A percentile compares a stretch with the other conserved stretches of the same genome.
Evolutionary conservation across 2,888 invertebrate species (phyloP).

Genomic region (Caenorhabditis wallacei): DNA sequence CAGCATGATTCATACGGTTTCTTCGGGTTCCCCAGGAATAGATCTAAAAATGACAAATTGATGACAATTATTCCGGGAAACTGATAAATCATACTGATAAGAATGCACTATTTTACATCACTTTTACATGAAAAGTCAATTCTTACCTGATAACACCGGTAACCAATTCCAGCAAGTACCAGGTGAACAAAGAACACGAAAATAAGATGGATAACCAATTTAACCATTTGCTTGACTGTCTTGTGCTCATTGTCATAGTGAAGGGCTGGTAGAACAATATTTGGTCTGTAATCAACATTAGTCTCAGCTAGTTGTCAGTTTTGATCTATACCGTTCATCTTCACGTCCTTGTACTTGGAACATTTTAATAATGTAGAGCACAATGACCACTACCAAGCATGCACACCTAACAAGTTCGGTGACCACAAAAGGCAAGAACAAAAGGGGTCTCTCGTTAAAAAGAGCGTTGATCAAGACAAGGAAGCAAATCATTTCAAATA

Average conservation of each 20-base stretch:
- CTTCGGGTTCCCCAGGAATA: constrained; percentile 49
- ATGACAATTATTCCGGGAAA: background rate
- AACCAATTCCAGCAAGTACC: constrained; percentile 63
- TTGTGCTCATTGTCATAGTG: constrained; percentile 70
- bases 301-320: too few species aligned
- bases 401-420: constrained; percentile 63
- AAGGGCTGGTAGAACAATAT: constrained; percentile 65
- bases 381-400: constrained; percentile 55
- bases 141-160: constrained; percentile 66
- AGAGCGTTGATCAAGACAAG: constrained; percentile 67
- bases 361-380: constrained; percentile 66
- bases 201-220: constrained; percentile 67
- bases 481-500: constrained; percentile 68
- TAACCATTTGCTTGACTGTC: constrained; percentile 53
- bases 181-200: constrained; percentile 68
- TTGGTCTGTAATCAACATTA: too few species aligned
- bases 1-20: constrained; percentile 50
- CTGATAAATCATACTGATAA: constrained; percentile 27
- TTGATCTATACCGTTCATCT: constrained; percentile 47
- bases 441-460: constrained; percentile 60
- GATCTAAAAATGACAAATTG: constrained; percentile 35
- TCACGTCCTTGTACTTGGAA: constrained; percentile 62
- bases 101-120: background rate
- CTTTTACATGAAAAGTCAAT: background rate
- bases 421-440: constrained; percentile 66